Percentiles rank a stretch among this genome's conserved stretches.
Conservation (phyloP, 2,888 invertebrate genomes). For the Drosophila tripunctata region DNA sequence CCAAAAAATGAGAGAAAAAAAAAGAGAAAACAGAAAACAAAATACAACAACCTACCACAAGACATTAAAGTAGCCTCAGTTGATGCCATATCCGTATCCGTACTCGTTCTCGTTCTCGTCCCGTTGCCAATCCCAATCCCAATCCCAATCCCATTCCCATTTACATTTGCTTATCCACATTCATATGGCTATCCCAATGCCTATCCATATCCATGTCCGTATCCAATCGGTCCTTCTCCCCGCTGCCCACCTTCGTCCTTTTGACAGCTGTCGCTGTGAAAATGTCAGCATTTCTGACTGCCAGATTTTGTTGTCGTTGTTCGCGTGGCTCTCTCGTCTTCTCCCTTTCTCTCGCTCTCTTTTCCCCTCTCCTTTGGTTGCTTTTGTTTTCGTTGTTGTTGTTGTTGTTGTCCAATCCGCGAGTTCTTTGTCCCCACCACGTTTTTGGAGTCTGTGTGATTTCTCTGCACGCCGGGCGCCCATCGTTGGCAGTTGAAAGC, state of each 20-base stretch:
- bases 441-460: conserved; percentile 38
- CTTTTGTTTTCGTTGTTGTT: conserved; percentile 6
- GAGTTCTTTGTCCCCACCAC: conserved; percentile 28
- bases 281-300: conserved; percentile 62
- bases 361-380: not conserved
- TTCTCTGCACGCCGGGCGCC: conserved; percentile 69
- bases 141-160: too few relatives aligned
- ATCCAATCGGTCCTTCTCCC: conserved; percentile 42
- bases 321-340: conserved; percentile 4
- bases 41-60: conserved; percentile 28
- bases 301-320: conserved; percentile 48
- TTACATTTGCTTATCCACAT: not conserved
- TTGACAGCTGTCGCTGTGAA: conserved; percentile 59
- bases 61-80: conserved; percentile 30
- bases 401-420: conserved; percentile 34
- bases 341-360: not conserved
- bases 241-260: conserved; percentile 31
- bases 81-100: conserved; percentile 4
- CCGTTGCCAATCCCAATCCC: not conserved
- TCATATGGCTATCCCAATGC: not conserved
- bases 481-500: conserved; percentile 62
- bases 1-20: not conserved
- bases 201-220: conserved; percentile 23
- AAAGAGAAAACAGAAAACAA: not conserved
- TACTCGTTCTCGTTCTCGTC: not conserved